Base-by-base conservation (phyloP, 2,888 invertebrate species). In the Deilephila elpenor region DNA sequence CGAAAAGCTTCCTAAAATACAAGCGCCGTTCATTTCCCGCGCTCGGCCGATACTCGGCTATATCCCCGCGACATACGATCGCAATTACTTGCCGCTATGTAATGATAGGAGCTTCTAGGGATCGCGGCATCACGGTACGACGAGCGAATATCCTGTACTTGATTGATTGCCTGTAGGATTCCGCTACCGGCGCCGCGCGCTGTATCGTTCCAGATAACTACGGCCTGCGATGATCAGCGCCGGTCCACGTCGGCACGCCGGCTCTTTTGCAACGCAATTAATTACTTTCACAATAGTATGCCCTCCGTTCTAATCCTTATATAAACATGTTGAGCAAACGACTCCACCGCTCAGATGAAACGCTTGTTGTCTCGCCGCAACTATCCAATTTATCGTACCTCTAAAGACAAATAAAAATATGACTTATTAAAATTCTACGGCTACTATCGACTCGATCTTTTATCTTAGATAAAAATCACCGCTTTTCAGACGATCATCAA, bases 1-100 rank as follows among this genome's bases (percentile, higher is more conserved):
- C 90, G 93, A 93, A 93, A 86, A 86, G 87, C 88, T 89, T 93
- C 93, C 93, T 92, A 93, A 94, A 94, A 94, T 94, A 93, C 91
- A 88, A 88, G 88, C 90, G 90, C 91, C 90, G 85, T 88, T 87
- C 83, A 82, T 75, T 83, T 82, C 78, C 74, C 76, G 83, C 82
- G 78, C 77, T 72, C 79, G 80, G 76, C 75, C 85, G 79, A 92
- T 88, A 85, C 79, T 85, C 82, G 82, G 84, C 89, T 84, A 78
- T 91, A 87, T 79, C 71, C 5, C 81, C 62, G 73, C 74, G 77
- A 72, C 78, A 84, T 86, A 91, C 78, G 87, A 82, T 84, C 76
- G 81, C 75, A 81, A 85, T 89, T 88, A 83, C 75, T 71, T 72
- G 74, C 44, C 34, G 37, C 34, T 5, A 62, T 67, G 73, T 70